Conservation (phyloP, 2,888 invertebrate species). For the Pilophorus perplexus region DNA sequence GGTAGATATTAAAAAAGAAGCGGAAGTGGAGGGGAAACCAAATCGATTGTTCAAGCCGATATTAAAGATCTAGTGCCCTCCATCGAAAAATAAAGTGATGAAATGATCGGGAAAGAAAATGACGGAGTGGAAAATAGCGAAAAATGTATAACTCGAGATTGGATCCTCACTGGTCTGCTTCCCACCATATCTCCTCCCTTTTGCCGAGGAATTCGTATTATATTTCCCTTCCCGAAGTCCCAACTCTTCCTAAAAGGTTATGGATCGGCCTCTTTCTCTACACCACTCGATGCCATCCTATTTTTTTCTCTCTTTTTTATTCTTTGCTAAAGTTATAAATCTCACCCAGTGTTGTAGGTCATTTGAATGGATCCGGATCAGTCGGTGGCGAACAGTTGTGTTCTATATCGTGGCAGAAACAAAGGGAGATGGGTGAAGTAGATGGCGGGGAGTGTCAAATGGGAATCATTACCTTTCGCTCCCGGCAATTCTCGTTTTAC, state of each 20-base stretch:
- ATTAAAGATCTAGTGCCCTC: conserved; percentile 2
- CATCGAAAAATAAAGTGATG: conserved; percentile 23
- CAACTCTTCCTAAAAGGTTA: conserved; percentile 22
- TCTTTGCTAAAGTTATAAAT: conserved; percentile 13
- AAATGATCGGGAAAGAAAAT: conserved; percentile 16
- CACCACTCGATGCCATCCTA: conserved; percentile 1
- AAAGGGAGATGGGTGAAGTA: neutral
- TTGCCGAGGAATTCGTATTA: conserved; percentile 18
- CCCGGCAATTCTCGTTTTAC: neutral
- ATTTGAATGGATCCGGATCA: conserved; percentile 18
- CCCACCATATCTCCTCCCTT: neutral
- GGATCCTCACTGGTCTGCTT: neutral
- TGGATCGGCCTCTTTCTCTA: conserved; percentile 1
- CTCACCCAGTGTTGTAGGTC: neutral
- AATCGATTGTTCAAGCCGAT: neutral
- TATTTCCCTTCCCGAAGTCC: conserved; percentile 1
- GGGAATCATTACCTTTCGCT: conserved; percentile 12
- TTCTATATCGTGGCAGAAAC: neutral
- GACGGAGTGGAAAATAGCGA: conserved; percentile 23
- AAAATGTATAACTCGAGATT: conserved; percentile 28
- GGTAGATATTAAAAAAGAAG: too few species aligned
- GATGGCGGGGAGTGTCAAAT: conserved; percentile 9
- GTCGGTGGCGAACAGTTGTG: neutral
- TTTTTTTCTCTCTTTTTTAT: neutral
- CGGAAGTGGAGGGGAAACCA: too few species aligned